These are phyloP conservation scores for Sphyrna mokarran DNA, from an alignment of 2,113 vertebrate species.

Conservation along the genomic window DNA sequence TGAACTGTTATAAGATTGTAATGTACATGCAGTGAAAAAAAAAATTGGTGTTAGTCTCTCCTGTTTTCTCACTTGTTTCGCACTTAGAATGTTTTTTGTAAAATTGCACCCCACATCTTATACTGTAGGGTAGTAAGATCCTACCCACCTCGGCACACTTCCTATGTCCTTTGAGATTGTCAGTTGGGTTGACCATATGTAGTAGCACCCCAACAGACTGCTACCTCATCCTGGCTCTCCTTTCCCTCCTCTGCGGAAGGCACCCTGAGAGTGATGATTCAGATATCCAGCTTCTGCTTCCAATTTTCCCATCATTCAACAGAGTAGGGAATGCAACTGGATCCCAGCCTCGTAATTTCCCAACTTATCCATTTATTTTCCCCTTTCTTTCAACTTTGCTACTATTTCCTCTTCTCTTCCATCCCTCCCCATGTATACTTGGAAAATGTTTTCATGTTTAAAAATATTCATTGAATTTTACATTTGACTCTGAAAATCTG, in stretches of 20 bases:
- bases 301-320: not conserved
- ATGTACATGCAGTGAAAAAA: too few species aligned
- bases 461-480: too few species aligned
- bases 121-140: not conserved
- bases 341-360: not conserved
- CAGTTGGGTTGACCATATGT: not conserved
- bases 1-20: too few species aligned
- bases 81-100: too few species aligned
- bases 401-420: too few species aligned
- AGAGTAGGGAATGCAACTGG: not conserved
- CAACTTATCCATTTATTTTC: not conserved
- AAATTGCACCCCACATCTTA: not conserved
- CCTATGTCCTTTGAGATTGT: not conserved
- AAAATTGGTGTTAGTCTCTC: too few species aligned
- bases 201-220: too few species aligned
- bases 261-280: not conserved
- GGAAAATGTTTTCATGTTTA: too few species aligned
- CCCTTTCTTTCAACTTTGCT: not conserved
- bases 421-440: too few species aligned
- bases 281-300: not conserved
- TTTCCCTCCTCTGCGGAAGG: not conserved
- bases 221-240: not conserved
- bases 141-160: not conserved
- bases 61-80: too few species aligned
- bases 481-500: too few species aligned